Evolutionary conservation across 2,113 vertebrate genomes (phyloP).

Genomic region (Mobula hypostoma): DNA sequence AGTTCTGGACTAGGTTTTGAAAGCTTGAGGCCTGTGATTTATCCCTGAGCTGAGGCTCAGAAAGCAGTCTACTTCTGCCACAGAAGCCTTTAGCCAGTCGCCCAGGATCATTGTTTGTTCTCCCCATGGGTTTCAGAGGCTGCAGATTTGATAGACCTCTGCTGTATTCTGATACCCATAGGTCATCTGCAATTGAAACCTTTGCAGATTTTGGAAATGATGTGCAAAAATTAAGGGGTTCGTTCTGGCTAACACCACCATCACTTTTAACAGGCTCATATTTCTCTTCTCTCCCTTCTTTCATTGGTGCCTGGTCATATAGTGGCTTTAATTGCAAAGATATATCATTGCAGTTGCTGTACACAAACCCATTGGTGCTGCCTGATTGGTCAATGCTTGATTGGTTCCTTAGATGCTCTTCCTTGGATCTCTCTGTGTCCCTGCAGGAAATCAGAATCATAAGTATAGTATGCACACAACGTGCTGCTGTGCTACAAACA

Average conservation of each 20-base stretch:
- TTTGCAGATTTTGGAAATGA: slow-evolving; percentile 57
- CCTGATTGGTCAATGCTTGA: slow-evolving; percentile 50
- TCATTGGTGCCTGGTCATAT: slow-evolving; percentile 59
- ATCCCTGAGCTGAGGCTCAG: not conserved
- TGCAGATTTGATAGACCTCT: slow-evolving; percentile 51
- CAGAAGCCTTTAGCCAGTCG: slow-evolving; percentile 56
- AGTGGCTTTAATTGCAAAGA: slow-evolving; percentile 57
- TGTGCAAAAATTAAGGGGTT: slow-evolving; percentile 59
- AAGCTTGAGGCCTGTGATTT: slow-evolving; percentile 46
- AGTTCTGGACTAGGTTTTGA: slow-evolving; percentile 55
- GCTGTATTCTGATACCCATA: slow-evolving; percentile 49
- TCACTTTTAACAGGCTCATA: slow-evolving; percentile 48
- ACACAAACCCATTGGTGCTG: slow-evolving; percentile 54
- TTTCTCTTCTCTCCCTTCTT: slow-evolving; percentile 57
- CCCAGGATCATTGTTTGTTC: slow-evolving; percentile 51
- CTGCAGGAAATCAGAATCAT: slow-evolving; percentile 7
- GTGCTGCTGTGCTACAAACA: not conserved
- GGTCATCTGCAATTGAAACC: slow-evolving; percentile 48
- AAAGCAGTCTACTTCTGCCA: slow-evolving; percentile 47
- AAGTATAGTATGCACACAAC: not conserved
- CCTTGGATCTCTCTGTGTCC: not conserved
- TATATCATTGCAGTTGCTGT: slow-evolving; percentile 55
- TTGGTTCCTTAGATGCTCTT: slow-evolving; percentile 41
- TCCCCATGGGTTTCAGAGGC: slow-evolving; percentile 48
- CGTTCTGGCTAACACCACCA: slow-evolving; percentile 57